Base-by-base conservation (phyloP, 2,113 vertebrate species). In the Pipra filicauda region DNA sequence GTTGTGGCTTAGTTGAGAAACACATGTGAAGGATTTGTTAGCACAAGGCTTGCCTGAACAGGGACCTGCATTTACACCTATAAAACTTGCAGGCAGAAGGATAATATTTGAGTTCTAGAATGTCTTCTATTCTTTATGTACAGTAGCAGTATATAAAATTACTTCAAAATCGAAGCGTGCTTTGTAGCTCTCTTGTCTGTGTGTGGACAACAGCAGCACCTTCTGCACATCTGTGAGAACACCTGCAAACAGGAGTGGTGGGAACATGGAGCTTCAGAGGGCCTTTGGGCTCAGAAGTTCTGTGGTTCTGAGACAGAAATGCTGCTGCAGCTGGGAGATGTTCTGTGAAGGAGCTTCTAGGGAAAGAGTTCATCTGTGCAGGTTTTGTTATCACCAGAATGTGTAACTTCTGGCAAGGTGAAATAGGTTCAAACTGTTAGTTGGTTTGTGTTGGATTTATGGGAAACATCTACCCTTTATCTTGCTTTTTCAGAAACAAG, bases 371-470 rank as follows among this genome's bases (percentile, higher is more conserved):
- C 8, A 26, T 54, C 31, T 15, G 4, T 9, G 23, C 19, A 15
- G n/a, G 4, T 52, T 83, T 30, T 66, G 4, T 44, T 1, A 16
- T 71, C 54, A 24, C 11, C 11, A 41, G 43, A n/a, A 6, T 0
- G 3, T 41, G 52, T 12, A 37, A 31, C 11, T 59, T 83, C 8
- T 17, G 28, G 19, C 8, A 35, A 31, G 49, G 49, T 37, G 27
- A 44, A 31, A 6, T 8, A n/a, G 0, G 1, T 31, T 72, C 44
- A 15, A 13, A 24, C 17, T 21, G 15, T 4, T 15, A 0, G 26
- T 51, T 46, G 1, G 18, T 46, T 51, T n/a, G 21, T 30, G 26
- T 52, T 83, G 39, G 11, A 11, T 33, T 44, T 35, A 7, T 30
- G 35, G 52, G 31, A 73, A 46, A 11, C 4, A 7, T 21, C 5